These are phyloP conservation scores for Falco cherrug DNA, from an alignment of 2,797 vertebrate species.

Conservation along the genomic window DNA sequence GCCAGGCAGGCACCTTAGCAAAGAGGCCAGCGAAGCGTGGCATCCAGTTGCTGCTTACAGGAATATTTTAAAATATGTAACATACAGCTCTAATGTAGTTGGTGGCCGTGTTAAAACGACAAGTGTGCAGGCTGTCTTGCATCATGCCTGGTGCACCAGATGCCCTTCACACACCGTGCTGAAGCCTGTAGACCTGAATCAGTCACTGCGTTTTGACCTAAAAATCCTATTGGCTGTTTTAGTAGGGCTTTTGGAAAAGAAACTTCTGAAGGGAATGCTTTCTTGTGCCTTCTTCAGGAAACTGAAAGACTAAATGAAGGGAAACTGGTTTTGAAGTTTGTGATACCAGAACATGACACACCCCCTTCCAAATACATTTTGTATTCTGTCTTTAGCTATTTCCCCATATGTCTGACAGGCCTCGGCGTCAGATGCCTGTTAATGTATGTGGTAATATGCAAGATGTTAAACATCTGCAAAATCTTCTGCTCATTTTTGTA, in stretches of 20 bases:
- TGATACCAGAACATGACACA: not conserved
- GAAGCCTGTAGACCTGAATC: not conserved
- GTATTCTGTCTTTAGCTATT: not conserved
- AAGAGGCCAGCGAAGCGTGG: not conserved
- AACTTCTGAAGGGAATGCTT: not conserved
- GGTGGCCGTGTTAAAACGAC: rapidly evolving
- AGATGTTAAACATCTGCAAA: slow-evolving; percentile 21
- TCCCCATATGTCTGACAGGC: not conserved
- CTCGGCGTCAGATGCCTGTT: not conserved
- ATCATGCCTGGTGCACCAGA: not conserved
- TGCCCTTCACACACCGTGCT: not conserved
- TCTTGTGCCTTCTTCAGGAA: not conserved
- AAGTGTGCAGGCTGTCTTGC: not conserved
- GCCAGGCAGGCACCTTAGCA: not conserved
- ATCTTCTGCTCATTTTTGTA: slow-evolving; percentile 32
- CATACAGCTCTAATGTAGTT: not conserved
- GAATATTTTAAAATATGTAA: not conserved
- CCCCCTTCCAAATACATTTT: not conserved
- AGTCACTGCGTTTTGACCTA: not conserved
- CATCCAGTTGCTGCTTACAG: not conserved
- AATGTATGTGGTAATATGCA: not conserved
- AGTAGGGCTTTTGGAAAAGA: not conserved
- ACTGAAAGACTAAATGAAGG: not conserved
- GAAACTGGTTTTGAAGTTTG: not conserved
- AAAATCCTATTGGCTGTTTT: not conserved